Evolutionary conservation across 2,888 invertebrate genomes (phyloP).

Genomic region (Flabesymbios commensalis): DNA sequence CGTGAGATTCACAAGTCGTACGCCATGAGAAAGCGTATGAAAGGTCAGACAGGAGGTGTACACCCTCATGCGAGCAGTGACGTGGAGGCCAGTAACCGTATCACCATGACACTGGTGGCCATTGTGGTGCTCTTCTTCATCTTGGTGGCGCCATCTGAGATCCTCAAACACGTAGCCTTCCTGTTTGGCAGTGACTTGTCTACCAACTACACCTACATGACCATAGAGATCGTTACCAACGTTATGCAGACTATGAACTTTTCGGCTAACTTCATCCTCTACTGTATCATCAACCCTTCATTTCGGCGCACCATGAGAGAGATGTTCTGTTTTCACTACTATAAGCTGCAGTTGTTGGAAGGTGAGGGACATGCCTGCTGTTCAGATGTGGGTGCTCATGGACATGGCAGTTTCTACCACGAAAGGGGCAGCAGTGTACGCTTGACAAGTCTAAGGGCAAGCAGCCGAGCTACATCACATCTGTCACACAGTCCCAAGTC

Average conservation of each 20-base stretch:
- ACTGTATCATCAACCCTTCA: slow-evolving; percentile 78
- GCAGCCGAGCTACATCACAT: too few species aligned
- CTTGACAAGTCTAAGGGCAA: too few species aligned
- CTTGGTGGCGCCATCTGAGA: slow-evolving; percentile 39
- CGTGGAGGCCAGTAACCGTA: slow-evolving; percentile 33
- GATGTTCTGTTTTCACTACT: slow-evolving; percentile 27
- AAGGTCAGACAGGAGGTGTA: slow-evolving; percentile 16
- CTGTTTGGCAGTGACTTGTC: slow-evolving; percentile 25
- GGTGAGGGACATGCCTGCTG: too few species aligned
- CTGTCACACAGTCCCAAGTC: too few species aligned
- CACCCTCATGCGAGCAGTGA: slow-evolving; percentile 3
- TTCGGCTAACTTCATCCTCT: slow-evolving; percentile 77
- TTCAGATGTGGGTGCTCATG: too few species aligned
- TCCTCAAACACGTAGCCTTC: slow-evolving; percentile 36
- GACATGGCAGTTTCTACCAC: too few species aligned
- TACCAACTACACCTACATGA: slow-evolving; percentile 38
- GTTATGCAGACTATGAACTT: slow-evolving; percentile 77
- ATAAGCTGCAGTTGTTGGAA: too few species aligned
- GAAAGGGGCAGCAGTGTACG: too few species aligned
- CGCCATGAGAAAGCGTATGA: slow-evolving; percentile 48
- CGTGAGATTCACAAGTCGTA: slow-evolving; percentile 38
- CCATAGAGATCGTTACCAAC: slow-evolving; percentile 67
- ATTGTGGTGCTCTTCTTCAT: slow-evolving; percentile 43
- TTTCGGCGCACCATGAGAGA: slow-evolving; percentile 70
- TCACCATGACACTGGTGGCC: slow-evolving; percentile 39